phyloP scores from a whole-genome alignment of 1,140 invertebrate species.

The Telenomus remus region DNA sequence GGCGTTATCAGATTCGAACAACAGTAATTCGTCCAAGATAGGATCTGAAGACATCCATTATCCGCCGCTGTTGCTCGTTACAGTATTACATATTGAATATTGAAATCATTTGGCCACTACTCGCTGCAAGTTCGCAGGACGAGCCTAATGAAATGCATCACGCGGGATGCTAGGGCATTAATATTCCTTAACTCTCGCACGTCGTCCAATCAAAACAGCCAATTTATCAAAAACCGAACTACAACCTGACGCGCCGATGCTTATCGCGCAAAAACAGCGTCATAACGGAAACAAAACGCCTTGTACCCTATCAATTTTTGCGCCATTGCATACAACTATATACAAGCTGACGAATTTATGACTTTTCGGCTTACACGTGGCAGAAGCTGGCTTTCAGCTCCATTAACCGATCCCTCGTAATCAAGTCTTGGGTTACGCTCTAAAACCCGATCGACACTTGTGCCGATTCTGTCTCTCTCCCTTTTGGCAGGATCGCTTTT shows the following conservation, averaged over 20 bases:
- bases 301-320: conserved; percentile 1
- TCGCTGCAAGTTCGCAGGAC: background rate
- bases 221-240: conserved; percentile 14
- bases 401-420: conserved; percentile 13
- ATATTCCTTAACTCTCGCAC: conserved; percentile 4
- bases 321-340: background rate
- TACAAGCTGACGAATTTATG: conserved; percentile 21
- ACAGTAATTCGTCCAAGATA: conserved; percentile 18
- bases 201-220: conserved; percentile 25
- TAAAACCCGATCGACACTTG: background rate
- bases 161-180: conserved; percentile 4
- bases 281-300: conserved; percentile 13
- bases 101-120: conserved; percentile 4
- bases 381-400: no score
- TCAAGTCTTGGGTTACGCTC: conserved; percentile 12
- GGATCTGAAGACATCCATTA: conserved; percentile 17
- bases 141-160: conserved; percentile 15
- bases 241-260: conserved; percentile 8
- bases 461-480: background rate
- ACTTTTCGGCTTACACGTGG: background rate
- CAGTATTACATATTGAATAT: conserved; percentile 13
- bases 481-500: conserved; percentile 5
- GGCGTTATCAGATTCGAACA: conserved; percentile 12
- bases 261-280: background rate
- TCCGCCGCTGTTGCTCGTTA: background rate